Evolutionary conservation across 2,888 invertebrate genomes (phyloP), one percentile per base, ranked within the genome.

Genomic region (Yponomeuta sedellus): DNA sequence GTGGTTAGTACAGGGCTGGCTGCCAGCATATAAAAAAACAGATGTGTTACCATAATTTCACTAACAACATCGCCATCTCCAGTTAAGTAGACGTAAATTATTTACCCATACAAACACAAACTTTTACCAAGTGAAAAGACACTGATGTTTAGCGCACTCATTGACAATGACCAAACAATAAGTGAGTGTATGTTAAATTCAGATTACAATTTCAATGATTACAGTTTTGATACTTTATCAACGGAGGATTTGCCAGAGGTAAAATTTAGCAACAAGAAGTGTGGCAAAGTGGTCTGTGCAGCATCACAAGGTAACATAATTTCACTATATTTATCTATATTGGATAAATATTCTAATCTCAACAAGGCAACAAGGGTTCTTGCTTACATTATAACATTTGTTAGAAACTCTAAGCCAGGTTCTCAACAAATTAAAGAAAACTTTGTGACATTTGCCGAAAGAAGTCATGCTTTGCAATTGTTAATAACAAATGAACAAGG

Each of bases 321-420:
- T 34, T 20, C 61, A 25, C 16, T 61, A 11, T 57, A 10, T n/a
- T 34, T 16, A 25, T 20, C n/a, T 61, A 4, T 61, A 16, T 61
- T 61, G 20, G 25, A 61, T 8, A 61, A 61, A 34, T 61, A 28
- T 25, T 61, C 61, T 61, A 12, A 34, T 61, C 34, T 61, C 16
- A 61, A 25, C 20, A 61, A 61, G 25, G 34, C 20, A 16, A 25
- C 16, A 25, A 16, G 25, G 16, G 61, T 61, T 5, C 61, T 61
- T 20, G 25, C 61, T 25, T 61, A 61, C 11, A 22, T 61, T 11
- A 28, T 61, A 25, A 61, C 34, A 61, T 63, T 63, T 63, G 28
- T 63, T 19, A 63, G 10, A n/a, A 62, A 34, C 34, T 1, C 39
- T 16, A 64, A 20, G 40, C n/a, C 16, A 40, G 39, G 39, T 12